A percentile compares a stretch with the other conserved stretches of the same genome.
phyloP scores from a whole-genome alignment of 2,113 vertebrate species.

The Cheirogaleus medius region DNA sequence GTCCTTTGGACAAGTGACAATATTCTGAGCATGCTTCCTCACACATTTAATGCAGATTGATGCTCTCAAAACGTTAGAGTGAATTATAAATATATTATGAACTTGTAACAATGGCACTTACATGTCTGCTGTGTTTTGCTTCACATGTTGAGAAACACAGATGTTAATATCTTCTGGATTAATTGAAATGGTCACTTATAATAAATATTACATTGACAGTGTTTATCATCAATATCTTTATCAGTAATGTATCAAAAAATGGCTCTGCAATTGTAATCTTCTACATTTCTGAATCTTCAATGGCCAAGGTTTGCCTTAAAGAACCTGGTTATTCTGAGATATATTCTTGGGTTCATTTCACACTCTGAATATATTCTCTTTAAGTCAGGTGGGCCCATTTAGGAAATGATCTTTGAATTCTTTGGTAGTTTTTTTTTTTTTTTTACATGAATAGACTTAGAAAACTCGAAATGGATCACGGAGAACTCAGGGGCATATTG shows the following conservation, averaged over 20 bases:
- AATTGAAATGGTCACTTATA: neutral
- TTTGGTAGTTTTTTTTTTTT: neutral
- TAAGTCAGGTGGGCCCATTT: neutral
- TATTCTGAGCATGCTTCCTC: neutral
- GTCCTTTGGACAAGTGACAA: neutral
- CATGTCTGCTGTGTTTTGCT: neutral
- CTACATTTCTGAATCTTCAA: neutral
- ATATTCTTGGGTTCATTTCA: neutral
- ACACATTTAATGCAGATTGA: neutral
- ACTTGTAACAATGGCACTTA: neutral
- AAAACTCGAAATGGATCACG: constrained; percentile 29
- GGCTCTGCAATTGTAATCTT: neutral
- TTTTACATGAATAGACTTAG: neutral
- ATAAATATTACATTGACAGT: neutral
- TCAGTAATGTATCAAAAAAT: neutral
- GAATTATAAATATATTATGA: neutral
- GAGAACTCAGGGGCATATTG: neutral
- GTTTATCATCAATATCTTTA: neutral
- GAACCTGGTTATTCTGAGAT: neutral
- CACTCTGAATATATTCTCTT: neutral
- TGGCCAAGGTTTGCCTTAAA: neutral
- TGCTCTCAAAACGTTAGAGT: neutral
- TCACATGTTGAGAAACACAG: neutral
- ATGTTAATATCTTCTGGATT: neutral
- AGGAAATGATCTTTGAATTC: neutral